phyloP scores from a whole-genome alignment of 2,888 invertebrate species.

The Lochmaea crataegi region DNA sequence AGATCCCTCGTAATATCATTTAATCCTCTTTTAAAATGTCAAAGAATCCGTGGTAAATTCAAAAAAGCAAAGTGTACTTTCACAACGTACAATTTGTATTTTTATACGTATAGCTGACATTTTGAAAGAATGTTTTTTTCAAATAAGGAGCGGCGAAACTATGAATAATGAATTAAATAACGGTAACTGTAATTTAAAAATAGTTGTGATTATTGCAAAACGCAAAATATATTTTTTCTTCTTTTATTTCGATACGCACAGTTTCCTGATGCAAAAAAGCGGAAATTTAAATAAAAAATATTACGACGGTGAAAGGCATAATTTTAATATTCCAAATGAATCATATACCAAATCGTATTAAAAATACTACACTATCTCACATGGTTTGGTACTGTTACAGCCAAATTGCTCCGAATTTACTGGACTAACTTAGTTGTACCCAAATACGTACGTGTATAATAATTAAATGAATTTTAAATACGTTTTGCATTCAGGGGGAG shows the following conservation, averaged over 20 bases:
- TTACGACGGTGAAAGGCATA: too few species aligned
- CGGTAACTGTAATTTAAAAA: constrained; percentile 19
- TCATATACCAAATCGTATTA: too few species aligned
- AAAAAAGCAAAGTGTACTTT: background rate
- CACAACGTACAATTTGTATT: background rate
- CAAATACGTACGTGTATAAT: too few species aligned
- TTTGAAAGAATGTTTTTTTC: constrained; percentile 17
- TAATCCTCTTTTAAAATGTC: background rate
- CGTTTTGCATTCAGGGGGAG: too few species aligned
- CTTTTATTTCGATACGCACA: background rate
- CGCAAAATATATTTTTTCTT: background rate
- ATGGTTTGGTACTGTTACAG: too few species aligned
- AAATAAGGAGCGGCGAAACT: constrained; percentile 23
- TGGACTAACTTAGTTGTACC: too few species aligned
- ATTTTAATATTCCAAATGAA: too few species aligned
- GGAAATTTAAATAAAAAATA: too few species aligned
- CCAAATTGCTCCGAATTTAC: too few species aligned
- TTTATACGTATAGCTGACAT: constrained; percentile 27
- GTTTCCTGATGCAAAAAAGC: background rate
- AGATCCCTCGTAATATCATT: background rate
- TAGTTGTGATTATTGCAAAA: constrained; percentile 14
- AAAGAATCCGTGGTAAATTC: background rate
- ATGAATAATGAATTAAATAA: constrained; percentile 30
- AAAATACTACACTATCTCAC: too few species aligned
- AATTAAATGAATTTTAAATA: too few species aligned